Evolutionary conservation across 2,113 vertebrate species (phyloP), one percentile per base, ranked within the genome.

Genomic region (Siphamia tubifer): DNA sequence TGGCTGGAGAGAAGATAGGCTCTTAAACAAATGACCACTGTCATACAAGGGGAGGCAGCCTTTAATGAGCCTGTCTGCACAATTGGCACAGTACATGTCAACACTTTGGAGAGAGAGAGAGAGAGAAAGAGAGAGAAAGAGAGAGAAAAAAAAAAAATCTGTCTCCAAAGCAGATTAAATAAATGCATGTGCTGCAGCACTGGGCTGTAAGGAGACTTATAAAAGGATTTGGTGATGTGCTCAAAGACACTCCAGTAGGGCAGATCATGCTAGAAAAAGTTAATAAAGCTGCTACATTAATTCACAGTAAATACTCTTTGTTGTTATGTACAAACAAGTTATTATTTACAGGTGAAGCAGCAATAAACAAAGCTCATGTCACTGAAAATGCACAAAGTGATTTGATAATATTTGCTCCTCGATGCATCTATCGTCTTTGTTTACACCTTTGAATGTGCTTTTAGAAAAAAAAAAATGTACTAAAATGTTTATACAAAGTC

Each of bases 61-160:
- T 86, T 79, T 84, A 86, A 89, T 86, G 76, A 82, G 54, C 57
- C 65, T 77, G 74, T 79, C 69, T 51, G 8, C 67, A 71, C 66
- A 40, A 68, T 44, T 77, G 68, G 58, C 77, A 68, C 21, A 32
- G 70, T 43, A 32, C 25, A 5, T 53, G 72, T 82, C 52, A 47
- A 53, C 75, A 68, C 44, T 34, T 28, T 43, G n/a, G n/a, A n/a
- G n/a, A n/a, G n/a, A 12, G n/a, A n/a, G n/a, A n/a, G n/a, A n/a
- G n/a, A n/a, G n/a, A n/a, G n/a, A n/a, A n/a, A n/a, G n/a, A n/a
- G n/a, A n/a, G n/a, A n/a, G n/a, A n/a, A n/a, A n/a, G n/a, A n/a
- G n/a, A n/a, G n/a, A 20, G 6, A 9, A 16, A 45, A 39, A 24
- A 30, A 27, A 38, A 17, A 64, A 42, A 42, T 35, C 23, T 12